phyloP scores from a whole-genome alignment of 2,113 vertebrate genomes.

The Thermophis baileyi region DNA sequence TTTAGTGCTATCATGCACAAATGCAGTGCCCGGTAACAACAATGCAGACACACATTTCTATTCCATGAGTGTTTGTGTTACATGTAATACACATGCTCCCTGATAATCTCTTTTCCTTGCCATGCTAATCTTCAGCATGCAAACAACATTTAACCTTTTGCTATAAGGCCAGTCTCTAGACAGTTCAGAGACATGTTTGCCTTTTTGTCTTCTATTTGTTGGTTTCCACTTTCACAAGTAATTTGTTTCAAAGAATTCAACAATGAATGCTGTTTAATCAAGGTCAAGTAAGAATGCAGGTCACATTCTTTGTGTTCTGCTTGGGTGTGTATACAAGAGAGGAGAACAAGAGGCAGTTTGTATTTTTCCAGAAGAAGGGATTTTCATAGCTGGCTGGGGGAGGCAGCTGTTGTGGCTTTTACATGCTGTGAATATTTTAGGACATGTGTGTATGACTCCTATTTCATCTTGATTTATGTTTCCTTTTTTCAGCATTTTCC shows the following conservation, averaged over 20 bases:
- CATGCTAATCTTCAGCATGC: too few relatives aligned
- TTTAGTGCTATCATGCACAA: neutral
- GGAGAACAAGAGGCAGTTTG: neutral
- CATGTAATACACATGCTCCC: neutral
- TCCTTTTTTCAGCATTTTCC: conserved; percentile 44
- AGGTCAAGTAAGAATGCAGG: neutral
- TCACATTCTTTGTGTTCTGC: neutral
- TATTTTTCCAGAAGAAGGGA: neutral
- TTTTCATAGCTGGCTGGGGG: neutral
- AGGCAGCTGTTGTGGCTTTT: neutral
- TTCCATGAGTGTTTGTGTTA: neutral
- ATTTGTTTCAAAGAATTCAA: neutral
- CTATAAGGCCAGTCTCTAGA: neutral
- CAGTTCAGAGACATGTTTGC: neutral
- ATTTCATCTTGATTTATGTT: neutral
- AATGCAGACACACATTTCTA: neutral
- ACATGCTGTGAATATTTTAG: neutral
- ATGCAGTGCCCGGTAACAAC: neutral
- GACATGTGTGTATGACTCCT: neutral
- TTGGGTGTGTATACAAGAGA: neutral
- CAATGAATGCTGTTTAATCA: neutral
- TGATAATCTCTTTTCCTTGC: neutral
- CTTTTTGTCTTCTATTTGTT: neutral
- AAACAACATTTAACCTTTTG: neutral
- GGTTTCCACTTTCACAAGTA: neutral